Conservation (phyloP, 2,113 vertebrate species). For the Gallinago undulata region DNA sequence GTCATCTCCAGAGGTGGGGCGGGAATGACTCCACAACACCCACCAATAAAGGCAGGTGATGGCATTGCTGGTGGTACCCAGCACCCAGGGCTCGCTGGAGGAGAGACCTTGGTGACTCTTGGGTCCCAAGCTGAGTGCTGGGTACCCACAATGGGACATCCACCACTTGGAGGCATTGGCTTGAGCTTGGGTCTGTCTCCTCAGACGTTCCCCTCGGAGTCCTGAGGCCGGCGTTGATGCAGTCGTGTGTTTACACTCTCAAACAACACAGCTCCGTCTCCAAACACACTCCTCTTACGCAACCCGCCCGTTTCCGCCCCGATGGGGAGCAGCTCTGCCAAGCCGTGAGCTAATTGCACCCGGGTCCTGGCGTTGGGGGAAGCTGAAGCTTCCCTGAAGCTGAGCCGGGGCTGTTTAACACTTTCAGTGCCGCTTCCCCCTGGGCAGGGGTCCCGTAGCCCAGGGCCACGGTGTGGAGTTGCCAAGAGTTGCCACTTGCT, state of each 20-base stretch:
- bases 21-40: not conserved
- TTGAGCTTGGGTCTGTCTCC: rapidly evolving
- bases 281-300: not conserved
- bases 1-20: not conserved
- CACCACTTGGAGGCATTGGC: rapidly evolving
- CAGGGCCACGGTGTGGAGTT: rapidly evolving
- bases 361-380: not conserved
- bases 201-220: not conserved
- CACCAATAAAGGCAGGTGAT: rapidly evolving
- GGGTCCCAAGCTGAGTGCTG: rapidly evolving
- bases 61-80: not conserved
- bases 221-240: not conserved
- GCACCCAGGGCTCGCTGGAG: not conserved
- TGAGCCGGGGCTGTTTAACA: not conserved
- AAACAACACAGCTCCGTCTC: not conserved
- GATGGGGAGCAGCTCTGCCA: not conserved
- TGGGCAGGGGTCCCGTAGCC: rapidly evolving
- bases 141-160: not conserved
- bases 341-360: not conserved
- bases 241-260: not conserved
- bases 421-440: not conserved
- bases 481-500: not conserved
- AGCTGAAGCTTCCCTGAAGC: not conserved
- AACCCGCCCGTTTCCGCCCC: not conserved
- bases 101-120: not conserved